These are phyloP conservation scores for Formica selysi DNA, from an alignment of 1,140 invertebrate genomes.

Conservation along the genomic window DNA sequence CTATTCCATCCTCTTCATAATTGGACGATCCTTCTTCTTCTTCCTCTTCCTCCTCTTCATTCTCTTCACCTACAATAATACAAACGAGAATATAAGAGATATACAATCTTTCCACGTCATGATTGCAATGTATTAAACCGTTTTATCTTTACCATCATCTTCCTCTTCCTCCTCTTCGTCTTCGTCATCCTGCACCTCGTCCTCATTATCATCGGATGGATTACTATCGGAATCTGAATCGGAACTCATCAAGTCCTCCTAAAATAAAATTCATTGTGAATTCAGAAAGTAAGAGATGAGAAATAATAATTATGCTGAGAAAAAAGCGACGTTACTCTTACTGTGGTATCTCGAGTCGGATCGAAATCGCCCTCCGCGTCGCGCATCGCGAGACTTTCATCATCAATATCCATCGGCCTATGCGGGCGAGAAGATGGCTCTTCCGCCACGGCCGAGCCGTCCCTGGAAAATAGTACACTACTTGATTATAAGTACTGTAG, in stretches of 20 bases:
- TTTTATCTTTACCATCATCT: slow-evolving; percentile 82
- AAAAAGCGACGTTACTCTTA: slow-evolving; percentile 80
- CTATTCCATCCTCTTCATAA: slow-evolving; percentile 87
- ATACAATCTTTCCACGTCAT: slow-evolving; percentile 25
- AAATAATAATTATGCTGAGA: slow-evolving; percentile 38
- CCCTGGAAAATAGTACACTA: slow-evolving; percentile 85
- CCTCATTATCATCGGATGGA: slow-evolving; percentile 86
- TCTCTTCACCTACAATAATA: slow-evolving; percentile 82
- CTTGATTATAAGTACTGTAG: slow-evolving; percentile 85
- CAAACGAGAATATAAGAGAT: not conserved
- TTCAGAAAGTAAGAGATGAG: slow-evolving; percentile 45
- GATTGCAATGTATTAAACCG: not conserved
- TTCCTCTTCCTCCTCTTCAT: slow-evolving; percentile 89
- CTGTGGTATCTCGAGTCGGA: slow-evolving; percentile 84
- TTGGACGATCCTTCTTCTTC: slow-evolving; percentile 89
- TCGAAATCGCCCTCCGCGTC: slow-evolving; percentile 84
- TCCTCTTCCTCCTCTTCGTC: slow-evolving; percentile 89
- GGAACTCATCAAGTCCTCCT: slow-evolving; percentile 88
- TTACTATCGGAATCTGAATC: slow-evolving; percentile 87
- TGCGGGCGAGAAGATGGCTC: slow-evolving; percentile 83
- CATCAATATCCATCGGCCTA: slow-evolving; percentile 85
- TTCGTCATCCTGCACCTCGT: slow-evolving; percentile 87
- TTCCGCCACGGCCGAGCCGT: slow-evolving; percentile 83
- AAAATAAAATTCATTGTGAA: slow-evolving; percentile 63
- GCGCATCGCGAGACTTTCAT: slow-evolving; percentile 83